Evolutionary conservation across 2,113 vertebrate genomes (phyloP).

Genomic region (Eulemur rufifrons): DNA sequence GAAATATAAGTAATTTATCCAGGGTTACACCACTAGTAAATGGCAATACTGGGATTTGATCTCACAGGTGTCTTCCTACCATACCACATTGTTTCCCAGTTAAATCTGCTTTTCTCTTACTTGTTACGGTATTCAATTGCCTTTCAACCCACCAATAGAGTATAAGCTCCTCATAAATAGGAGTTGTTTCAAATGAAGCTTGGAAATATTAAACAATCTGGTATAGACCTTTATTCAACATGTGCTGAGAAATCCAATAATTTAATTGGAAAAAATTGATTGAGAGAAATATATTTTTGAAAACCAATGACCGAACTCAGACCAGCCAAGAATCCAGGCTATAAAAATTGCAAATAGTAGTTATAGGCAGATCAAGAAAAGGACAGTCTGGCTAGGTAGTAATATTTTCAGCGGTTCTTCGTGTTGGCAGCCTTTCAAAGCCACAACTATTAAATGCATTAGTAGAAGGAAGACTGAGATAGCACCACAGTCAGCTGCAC

Average conservation of each 20-base stretch:
- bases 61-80: neutral
- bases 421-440: slow-evolving; percentile 54
- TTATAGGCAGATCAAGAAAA: slow-evolving; percentile 1
- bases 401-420: slow-evolving; percentile 18
- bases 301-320: slow-evolving; percentile 49
- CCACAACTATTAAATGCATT: slow-evolving; percentile 42
- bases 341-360: slow-evolving; percentile 45
- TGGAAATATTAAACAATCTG: slow-evolving; percentile 25
- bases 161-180: neutral
- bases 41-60: neutral
- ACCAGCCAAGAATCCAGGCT: neutral
- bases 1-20: neutral
- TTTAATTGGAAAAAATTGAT: neutral
- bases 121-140: slow-evolving; percentile 12
- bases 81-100: neutral
- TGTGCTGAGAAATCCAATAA: slow-evolving; percentile 30
- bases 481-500: slow-evolving; percentile 38
- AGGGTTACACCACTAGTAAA: neutral
- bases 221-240: neutral
- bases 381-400: neutral
- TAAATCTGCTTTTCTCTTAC: slow-evolving; percentile 23
- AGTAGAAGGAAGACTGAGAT: slow-evolving; percentile 14
- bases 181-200: slow-evolving; percentile 48
- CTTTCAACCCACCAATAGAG: neutral
- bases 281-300: slow-evolving; percentile 28